Evolutionary conservation across 2,113 vertebrate genomes (phyloP).

Genomic region (Menidia beryllina): DNA sequence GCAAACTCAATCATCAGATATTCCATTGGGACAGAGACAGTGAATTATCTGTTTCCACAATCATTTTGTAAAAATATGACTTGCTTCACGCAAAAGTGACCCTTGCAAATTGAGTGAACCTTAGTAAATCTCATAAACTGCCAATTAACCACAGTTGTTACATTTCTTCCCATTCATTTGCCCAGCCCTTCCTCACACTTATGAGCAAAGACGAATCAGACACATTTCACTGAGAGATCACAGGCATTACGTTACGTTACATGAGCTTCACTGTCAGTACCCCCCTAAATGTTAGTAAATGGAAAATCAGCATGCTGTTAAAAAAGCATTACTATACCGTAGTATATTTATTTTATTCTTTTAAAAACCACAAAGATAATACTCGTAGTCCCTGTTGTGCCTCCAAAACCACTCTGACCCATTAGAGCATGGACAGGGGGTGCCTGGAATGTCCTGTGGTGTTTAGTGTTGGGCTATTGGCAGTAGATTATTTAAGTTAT

Average conservation of each 20-base stretch:
- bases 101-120: slow-evolving; percentile 49
- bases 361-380: neutral
- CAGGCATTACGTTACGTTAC: neutral
- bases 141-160: slow-evolving; percentile 57
- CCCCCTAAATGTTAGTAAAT: neutral
- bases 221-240: neutral
- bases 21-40: neutral
- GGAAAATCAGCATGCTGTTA: neutral
- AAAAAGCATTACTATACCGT: neutral
- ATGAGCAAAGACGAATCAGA: neutral
- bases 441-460: no score
- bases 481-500: no score
- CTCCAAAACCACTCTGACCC: neutral
- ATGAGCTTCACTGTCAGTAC: neutral
- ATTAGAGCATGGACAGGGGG: neutral
- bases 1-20: neutral
- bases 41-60: slow-evolving; percentile 6
- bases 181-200: neutral
- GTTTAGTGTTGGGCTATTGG: no score
- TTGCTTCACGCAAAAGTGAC: slow-evolving; percentile 52
- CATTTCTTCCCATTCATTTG: neutral
- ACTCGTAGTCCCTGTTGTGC: neutral
- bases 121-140: slow-evolving; percentile 50
- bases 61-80: slow-evolving; percentile 27
- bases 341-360: neutral